Evolutionary conservation across 2,113 vertebrate species (phyloP), one percentile per base, ranked within the genome.

Genomic region (Electrona antarctica): DNA sequence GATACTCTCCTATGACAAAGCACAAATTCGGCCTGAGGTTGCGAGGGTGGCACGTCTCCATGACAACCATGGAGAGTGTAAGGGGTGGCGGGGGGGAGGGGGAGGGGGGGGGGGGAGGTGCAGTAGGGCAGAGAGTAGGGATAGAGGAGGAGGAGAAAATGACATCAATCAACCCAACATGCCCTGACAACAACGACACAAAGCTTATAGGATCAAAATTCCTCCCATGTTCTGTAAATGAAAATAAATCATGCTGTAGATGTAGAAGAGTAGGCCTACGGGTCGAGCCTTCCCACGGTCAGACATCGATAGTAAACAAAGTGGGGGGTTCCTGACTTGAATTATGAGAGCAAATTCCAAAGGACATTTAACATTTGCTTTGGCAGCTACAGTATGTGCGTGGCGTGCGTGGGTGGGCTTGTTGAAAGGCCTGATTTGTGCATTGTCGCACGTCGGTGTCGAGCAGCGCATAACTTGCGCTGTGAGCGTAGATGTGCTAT

Each of bases 141-240:
- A 2, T 21, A 21, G 48, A 65, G 77, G 71, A 46, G 48, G 55
- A 65, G 52, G 65, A 66, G 74, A 71, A 28, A 86, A 88, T 82
- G 77, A 85, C 79, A 89, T 84, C 76, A 84, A 84, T 85, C 77
- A 84, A 86, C 80, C 73, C 73, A 86, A 88, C 88, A 90, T 91
- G 90, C 89, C 86, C 74, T 79, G 85, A 87, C 80, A 71, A 77
- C 80, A 84, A 85, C 87, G 87, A 80, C 74, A 68, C 79, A 71
- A 85, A 85, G 60, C 33, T 41, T 41, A 69, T 65, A 74, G 61
- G 70, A 68, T 62, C 50, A 67, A 69, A 41, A 69, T 49, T 61
- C 71, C 49, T 70, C 59, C 15, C 9, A 71, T 51, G 68, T 61
- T 60, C 67, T 81, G 77, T 51, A 71, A 86, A 80, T 76, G 7